Conservation (phyloP, 2,888 invertebrate species). For the Frankliniella intonsa region DNA sequence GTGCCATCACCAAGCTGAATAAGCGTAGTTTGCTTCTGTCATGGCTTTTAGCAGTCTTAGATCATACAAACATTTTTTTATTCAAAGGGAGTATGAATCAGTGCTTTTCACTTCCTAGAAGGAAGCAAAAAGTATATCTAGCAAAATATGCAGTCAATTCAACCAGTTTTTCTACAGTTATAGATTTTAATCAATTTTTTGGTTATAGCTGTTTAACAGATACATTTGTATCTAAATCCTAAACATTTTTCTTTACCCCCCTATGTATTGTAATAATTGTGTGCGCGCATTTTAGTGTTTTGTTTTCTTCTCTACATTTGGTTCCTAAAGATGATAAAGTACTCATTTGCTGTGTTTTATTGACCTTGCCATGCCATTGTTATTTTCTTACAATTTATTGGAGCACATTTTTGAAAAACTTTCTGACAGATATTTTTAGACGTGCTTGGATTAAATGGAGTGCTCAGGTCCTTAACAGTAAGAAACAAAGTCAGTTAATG, state of each 20-base stretch:
- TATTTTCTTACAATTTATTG: background rate
- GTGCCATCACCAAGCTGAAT: background rate
- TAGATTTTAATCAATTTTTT: too few relatives aligned
- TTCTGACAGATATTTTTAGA: slow-evolving; percentile 9
- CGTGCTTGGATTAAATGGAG: slow-evolving; percentile 17
- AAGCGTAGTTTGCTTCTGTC: background rate
- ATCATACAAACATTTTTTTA: too few relatives aligned
- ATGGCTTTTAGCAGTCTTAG: background rate
- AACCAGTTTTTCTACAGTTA: too few relatives aligned
- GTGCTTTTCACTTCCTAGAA: background rate
- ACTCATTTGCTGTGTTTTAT: too few relatives aligned
- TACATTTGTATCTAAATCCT: too few relatives aligned
- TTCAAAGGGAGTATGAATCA: background rate
- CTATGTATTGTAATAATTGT: background rate
- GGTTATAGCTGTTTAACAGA: too few relatives aligned
- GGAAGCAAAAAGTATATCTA: background rate
- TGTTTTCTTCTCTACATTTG: background rate
- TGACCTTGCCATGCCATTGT: background rate
- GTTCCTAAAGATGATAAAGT: background rate
- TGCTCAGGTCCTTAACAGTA: background rate
- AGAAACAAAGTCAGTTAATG: background rate
- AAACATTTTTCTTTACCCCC: background rate
- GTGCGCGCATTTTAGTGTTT: too few relatives aligned
- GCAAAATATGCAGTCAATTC: background rate
- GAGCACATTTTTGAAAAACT: background rate